Percentiles rank a stretch among this genome's conserved stretches.
These are phyloP conservation scores for Subanguina moxae DNA, from an alignment of 1,140 invertebrate species.

Conservation along the genomic window DNA sequence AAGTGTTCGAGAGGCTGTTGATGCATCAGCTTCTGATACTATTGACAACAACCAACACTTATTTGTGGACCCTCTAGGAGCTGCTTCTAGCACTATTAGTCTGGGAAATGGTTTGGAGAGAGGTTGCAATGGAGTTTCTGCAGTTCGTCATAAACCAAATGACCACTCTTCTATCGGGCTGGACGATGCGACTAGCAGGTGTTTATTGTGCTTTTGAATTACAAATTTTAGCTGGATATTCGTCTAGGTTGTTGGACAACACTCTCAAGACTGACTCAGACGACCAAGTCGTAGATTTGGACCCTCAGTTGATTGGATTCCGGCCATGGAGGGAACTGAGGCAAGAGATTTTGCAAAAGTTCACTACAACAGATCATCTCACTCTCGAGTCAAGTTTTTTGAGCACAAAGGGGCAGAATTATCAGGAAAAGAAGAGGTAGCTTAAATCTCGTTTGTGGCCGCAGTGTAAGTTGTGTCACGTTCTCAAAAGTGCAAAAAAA, in stretches of 20 bases:
- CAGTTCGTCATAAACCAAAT: not conserved
- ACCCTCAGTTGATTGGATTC: slow-evolving; percentile 34
- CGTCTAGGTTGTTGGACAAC: slow-evolving; percentile 6
- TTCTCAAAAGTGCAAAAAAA: too few species aligned
- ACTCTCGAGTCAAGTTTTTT: slow-evolving; percentile 34
- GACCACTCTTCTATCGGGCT: not conserved
- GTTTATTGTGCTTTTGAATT: not conserved
- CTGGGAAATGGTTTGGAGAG: too few species aligned
- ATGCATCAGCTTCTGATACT: not conserved
- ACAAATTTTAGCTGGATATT: not conserved
- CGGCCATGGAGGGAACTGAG: slow-evolving; percentile 34
- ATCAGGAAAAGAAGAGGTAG: slow-evolving; percentile 7
- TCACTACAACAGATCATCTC: slow-evolving; percentile 23
- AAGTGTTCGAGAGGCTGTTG: not conserved
- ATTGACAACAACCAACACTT: not conserved
- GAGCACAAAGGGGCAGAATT: not conserved
- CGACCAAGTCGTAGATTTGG: slow-evolving; percentile 26
- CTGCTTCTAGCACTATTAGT: not conserved
- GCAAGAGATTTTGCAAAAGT: slow-evolving; percentile 23
- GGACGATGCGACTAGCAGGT: not conserved
- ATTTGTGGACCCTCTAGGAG: slow-evolving; percentile 26
- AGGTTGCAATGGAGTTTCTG: not conserved
- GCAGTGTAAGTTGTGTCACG: too few species aligned
- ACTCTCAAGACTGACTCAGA: slow-evolving; percentile 11
- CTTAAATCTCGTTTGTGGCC: too few species aligned